A percentile compares a stretch with the other conserved stretches of the same genome.
phyloP scores from a whole-genome alignment of 2,888 invertebrate species.

The Thymelicus lineola region DNA sequence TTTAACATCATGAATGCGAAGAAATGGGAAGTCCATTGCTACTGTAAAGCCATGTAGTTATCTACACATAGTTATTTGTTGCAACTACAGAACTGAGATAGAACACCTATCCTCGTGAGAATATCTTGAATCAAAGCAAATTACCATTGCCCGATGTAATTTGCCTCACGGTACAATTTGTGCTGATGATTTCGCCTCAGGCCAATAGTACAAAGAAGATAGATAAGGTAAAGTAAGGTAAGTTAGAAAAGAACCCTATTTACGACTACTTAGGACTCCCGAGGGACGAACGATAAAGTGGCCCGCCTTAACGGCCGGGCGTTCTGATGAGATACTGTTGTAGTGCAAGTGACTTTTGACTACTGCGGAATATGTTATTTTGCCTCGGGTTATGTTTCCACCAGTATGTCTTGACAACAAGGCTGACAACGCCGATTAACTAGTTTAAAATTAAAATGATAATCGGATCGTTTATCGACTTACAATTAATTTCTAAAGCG shows the following conservation, averaged over 20 bases:
- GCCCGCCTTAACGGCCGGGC: slow-evolving; percentile 8
- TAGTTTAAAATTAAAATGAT: no score
- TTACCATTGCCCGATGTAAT: not conserved
- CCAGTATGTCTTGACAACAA: no score
- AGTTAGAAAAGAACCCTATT: slow-evolving; percentile 5
- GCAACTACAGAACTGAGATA: not conserved
- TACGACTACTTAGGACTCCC: slow-evolving; percentile 9
- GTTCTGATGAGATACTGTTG: slow-evolving; percentile 5
- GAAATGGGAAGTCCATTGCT: no score
- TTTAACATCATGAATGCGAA: no score
- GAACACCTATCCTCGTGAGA: not conserved
- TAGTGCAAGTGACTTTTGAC: slow-evolving; percentile 6
- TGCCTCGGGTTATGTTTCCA: no score
- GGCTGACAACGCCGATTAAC: no score
- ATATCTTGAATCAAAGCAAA: not conserved
- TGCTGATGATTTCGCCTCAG: not conserved
- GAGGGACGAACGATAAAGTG: slow-evolving; percentile 8
- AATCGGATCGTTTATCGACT: no score
- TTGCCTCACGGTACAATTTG: not conserved
- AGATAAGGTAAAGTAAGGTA: not conserved
- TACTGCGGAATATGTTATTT: not conserved
- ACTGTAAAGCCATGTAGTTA: no score
- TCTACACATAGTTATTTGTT: no score
- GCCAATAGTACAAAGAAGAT: not conserved
- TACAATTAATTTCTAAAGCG: no score